Evolutionary conservation across 2,888 invertebrate species (phyloP), one percentile per base, ranked within the genome.

Genomic region (Plebejus anna): DNA sequence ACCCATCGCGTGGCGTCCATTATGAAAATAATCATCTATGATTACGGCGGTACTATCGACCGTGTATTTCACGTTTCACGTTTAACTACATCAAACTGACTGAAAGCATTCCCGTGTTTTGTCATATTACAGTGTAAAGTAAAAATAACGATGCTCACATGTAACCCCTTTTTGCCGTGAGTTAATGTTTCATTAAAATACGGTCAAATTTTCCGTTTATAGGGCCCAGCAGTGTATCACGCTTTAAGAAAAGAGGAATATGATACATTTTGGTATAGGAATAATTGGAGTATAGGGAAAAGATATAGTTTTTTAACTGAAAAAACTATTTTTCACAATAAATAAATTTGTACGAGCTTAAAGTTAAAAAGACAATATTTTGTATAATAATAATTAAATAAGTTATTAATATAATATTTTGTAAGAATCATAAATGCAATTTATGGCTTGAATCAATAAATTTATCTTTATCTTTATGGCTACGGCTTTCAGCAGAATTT

Each of bases 81-180:
- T 55, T 55, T 57, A 76, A 71, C 70, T 9, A 71, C 51, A 70
- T 36, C 7, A 38, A 57, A 57, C n/a, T 55, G 28, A 38, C 59
- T 76, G 78, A 83, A 84, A 82, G 83, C 82, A 75, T 83, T 83
- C 82, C 78, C 83, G 79, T 84, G 84, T 83, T 76, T 79, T 80
- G 76, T 80, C 73, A 73, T 73, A 80, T 80, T 79, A 81, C 78
- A 75, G 78, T 79, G 78, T 78, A 77, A 79, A 78, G 70, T 75
- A 76, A 81, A 80, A 80, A 79, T 77, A 81, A 59, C 59, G 59
- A 22, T 22, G 59, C 59, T 59, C 59, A 59, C 59, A 22, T 9
- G 22, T 61, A 28, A 61, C 61, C 61, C 61, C 61, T 28, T 61
- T 28, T 7, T 22, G 22, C 22, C 59, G 59, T 22, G n/a, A 7